Conservation (phyloP, 2,797 vertebrate species). For the Apogon talboti region DNA sequence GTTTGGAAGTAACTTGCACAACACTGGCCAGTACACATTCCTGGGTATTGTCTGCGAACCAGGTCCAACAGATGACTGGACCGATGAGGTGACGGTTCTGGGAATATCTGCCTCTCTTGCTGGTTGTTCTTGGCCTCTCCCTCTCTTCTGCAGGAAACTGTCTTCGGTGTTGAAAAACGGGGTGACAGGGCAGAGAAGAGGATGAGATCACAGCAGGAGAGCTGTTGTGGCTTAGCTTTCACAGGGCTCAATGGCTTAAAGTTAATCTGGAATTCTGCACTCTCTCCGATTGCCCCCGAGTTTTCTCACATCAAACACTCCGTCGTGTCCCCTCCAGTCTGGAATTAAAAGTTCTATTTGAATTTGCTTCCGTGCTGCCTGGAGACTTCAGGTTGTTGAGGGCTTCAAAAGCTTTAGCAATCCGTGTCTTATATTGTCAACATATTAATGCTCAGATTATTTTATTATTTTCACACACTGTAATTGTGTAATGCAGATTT, state of each 20-base stretch:
- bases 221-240: constrained; percentile 73
- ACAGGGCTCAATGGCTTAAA: constrained; percentile 69
- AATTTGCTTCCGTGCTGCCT: constrained; percentile 40
- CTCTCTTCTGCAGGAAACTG: constrained; percentile 47
- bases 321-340: constrained; percentile 42
- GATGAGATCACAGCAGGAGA: constrained; percentile 75
- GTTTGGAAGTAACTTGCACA: no score
- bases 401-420: constrained; percentile 25
- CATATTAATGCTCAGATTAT: constrained; percentile 19
- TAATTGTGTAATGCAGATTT: constrained; percentile 7
- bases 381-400: constrained; percentile 37
- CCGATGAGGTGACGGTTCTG: constrained; percentile 60
- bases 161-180: constrained; percentile 27
- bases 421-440: constrained; percentile 19
- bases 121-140: constrained; percentile 60
- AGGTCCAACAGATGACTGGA: constrained; percentile 38
- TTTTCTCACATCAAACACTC: constrained; percentile 68
- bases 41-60: constrained; percentile 16
- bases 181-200: constrained; percentile 60
- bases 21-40: neutral
- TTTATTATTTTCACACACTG: constrained; percentile 6
- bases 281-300: constrained; percentile 55
- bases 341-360: constrained; percentile 57
- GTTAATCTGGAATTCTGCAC: constrained; percentile 73
- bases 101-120: constrained; percentile 58